Percentiles rank a stretch among this genome's conserved stretches.
phyloP scores from a whole-genome alignment of 2,797 vertebrate species.

The Adrianichthys oophorus region DNA sequence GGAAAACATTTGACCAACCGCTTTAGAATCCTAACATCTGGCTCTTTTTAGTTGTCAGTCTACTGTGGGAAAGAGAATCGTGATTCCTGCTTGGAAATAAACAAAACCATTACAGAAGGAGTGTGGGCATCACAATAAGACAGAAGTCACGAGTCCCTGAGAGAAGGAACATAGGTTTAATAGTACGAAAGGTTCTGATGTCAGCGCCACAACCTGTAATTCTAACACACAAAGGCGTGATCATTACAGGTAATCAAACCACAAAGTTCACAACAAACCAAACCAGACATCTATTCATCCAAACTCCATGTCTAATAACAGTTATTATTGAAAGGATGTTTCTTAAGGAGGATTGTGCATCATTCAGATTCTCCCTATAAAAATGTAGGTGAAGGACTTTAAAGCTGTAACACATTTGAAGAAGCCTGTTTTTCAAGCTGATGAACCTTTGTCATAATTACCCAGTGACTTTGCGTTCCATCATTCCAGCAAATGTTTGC shows the following conservation, averaged over 20 bases:
- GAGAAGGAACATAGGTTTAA: slow-evolving; percentile 8
- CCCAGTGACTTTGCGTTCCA: neutral
- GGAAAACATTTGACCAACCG: neutral
- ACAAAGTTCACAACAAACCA: slow-evolving; percentile 16
- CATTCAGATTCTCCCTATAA: slow-evolving; percentile 16
- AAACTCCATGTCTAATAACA: slow-evolving; percentile 13
- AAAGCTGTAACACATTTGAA: slow-evolving; percentile 7
- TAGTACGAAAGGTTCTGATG: slow-evolving; percentile 45
- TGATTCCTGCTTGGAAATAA: slow-evolving; percentile 49
- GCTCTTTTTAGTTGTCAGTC: neutral
- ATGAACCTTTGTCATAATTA: neutral
- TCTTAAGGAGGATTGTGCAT: slow-evolving; percentile 16
- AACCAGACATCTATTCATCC: slow-evolving; percentile 18
- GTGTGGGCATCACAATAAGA: slow-evolving; percentile 41
- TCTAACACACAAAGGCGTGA: slow-evolving; percentile 45
- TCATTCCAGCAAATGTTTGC: slow-evolving; percentile 2
- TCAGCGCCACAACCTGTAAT: slow-evolving; percentile 51
- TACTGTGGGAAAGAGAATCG: slow-evolving; percentile 23
- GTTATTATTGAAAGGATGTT: slow-evolving; percentile 32
- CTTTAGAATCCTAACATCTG: neutral
- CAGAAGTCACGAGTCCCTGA: slow-evolving; percentile 54
- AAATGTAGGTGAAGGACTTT: slow-evolving; percentile 6
- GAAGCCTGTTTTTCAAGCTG: slow-evolving; percentile 5
- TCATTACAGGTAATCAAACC: slow-evolving; percentile 61
- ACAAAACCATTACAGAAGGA: slow-evolving; percentile 41